Conservation (phyloP, 2,797 vertebrate genomes). For the Parauchenoglanis punctatus region DNA sequence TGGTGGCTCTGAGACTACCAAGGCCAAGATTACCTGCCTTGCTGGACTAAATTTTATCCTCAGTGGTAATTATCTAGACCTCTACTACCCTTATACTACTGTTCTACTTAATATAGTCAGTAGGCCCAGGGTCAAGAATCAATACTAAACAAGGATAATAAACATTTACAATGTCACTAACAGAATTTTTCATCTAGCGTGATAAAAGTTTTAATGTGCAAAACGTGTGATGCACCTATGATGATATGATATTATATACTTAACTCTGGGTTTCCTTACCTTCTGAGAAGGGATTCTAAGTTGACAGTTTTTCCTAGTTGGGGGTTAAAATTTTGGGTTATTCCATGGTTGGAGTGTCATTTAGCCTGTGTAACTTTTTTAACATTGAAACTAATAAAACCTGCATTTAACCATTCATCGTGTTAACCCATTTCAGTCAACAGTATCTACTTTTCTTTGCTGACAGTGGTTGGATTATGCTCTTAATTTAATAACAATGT, state of each 20-base stretch:
- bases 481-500: not conserved
- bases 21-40: constrained; percentile 86
- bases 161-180: not conserved
- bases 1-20: constrained; percentile 87
- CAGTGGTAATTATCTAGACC: constrained; percentile 78
- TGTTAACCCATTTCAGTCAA: not conserved
- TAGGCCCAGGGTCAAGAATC: not conserved
- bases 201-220: not conserved
- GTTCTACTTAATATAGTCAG: not conserved
- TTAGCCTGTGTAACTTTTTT: not conserved
- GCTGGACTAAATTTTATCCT: constrained; percentile 88
- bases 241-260: not conserved
- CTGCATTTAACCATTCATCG: not conserved
- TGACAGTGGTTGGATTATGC: not conserved
- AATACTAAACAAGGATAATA: no score
- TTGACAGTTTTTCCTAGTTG: not conserved
- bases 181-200: not conserved
- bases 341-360: not conserved
- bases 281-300: not conserved
- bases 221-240: not conserved
- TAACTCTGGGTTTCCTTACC: not conserved
- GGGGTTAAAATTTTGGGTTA: not conserved
- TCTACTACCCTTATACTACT: not conserved
- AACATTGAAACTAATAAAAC: not conserved
- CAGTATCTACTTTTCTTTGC: not conserved